Evolutionary conservation across 2,888 invertebrate species (phyloP).

Genomic region (Osmoderma eremita): DNA sequence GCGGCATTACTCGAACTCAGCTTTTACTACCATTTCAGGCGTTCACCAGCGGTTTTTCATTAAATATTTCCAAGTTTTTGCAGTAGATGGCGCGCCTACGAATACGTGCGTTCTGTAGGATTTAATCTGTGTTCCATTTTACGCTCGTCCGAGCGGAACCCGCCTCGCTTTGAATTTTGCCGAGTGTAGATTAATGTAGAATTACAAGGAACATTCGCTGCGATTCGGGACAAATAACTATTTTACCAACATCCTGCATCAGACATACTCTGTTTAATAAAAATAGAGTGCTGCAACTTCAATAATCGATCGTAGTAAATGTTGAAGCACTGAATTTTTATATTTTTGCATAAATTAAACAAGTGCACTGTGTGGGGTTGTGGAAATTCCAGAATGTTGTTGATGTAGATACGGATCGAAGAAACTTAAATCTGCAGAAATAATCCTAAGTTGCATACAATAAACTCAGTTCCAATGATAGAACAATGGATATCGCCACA

Average conservation of each 20-base stretch:
- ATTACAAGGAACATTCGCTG: slow-evolving; percentile 64
- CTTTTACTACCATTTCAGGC: not conserved
- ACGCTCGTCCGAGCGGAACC: slow-evolving; percentile 67
- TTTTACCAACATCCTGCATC: slow-evolving; percentile 33
- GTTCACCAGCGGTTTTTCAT: slow-evolving; percentile 8
- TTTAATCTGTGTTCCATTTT: slow-evolving; percentile 70
- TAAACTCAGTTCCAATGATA: too few species aligned
- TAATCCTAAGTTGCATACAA: too few species aligned
- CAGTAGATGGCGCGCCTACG: slow-evolving; percentile 41
- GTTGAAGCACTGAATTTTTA: not conserved
- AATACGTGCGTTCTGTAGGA: slow-evolving; percentile 60
- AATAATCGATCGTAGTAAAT: slow-evolving; percentile 20
- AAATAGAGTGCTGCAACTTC: not conserved
- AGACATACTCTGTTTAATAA: slow-evolving; percentile 8
- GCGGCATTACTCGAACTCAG: not conserved
- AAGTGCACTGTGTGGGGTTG: too few species aligned
- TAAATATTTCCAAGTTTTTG: slow-evolving; percentile 34
- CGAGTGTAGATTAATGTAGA: slow-evolving; percentile 66
- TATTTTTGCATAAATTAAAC: too few species aligned
- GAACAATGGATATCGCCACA: too few species aligned
- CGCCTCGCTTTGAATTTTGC: slow-evolving; percentile 65
- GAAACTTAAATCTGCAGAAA: too few species aligned
- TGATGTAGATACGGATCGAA: too few species aligned
- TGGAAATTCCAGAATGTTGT: too few species aligned
- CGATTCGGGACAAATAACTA: slow-evolving; percentile 52